Evolutionary conservation across 2,113 vertebrate species (phyloP).

Genomic region (Chitala chitala): DNA sequence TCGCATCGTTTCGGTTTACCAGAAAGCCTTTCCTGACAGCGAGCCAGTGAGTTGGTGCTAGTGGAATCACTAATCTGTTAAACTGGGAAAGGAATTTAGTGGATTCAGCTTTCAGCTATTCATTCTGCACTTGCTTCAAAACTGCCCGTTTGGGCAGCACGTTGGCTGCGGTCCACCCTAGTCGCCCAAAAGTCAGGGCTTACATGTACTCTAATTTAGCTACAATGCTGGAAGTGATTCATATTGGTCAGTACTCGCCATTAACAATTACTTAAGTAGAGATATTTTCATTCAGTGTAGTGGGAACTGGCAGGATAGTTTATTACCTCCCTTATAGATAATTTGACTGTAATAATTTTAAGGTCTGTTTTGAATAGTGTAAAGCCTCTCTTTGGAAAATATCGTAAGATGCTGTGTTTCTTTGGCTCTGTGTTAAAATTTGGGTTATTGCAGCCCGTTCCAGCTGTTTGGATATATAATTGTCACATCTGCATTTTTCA

Average conservation of each 20-base stretch:
- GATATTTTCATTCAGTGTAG: too few species aligned
- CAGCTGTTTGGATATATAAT: too few species aligned
- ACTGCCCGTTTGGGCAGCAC: not conserved
- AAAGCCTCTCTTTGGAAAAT: too few species aligned
- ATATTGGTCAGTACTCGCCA: not conserved
- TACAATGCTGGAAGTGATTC: not conserved
- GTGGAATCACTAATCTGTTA: conserved; percentile 22
- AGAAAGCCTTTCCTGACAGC: conserved; percentile 9
- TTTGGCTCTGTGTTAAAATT: too few species aligned
- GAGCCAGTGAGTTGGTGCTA: not conserved
- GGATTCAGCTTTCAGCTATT: conserved; percentile 10
- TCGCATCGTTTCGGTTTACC: conserved; percentile 7
- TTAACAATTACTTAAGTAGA: too few species aligned
- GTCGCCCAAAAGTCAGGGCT: not conserved
- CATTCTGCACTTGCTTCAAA: not conserved
- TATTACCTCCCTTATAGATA: too few species aligned
- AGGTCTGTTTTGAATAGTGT: too few species aligned
- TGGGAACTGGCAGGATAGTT: too few species aligned
- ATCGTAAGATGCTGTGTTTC: too few species aligned
- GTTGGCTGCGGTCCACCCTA: not conserved
- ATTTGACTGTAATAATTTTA: too few species aligned
- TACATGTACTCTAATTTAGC: not conserved
- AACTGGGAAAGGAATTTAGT: not conserved
- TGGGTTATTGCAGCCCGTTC: too few species aligned
- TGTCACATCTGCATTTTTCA: too few species aligned